Base-by-base conservation (phyloP, 1,140 invertebrate genomes). In the Ectropis grisescens region DNA sequence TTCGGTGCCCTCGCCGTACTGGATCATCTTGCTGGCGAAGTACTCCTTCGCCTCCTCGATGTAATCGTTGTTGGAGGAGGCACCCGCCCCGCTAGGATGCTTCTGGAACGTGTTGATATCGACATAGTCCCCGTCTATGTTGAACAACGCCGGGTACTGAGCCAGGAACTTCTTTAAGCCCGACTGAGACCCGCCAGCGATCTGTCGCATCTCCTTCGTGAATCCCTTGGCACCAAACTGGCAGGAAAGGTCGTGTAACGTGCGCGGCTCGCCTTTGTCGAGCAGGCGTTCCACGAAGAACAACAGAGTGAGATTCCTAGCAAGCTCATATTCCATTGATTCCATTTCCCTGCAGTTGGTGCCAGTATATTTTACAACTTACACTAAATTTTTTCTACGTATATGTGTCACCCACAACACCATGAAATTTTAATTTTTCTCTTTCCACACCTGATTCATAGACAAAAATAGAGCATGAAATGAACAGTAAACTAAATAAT, bases 221-320 rank as follows among this genome's bases (percentile, higher is more conserved):
- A 97, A 97, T 32, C 94, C 94, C 82, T 96, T 96, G 39, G 94
- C 94, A 57, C 95, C 95, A 82, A 97, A 97, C 81, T 97, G 95
- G 83, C 96, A 98, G 64, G 93, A 96, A 37, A 98, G 86, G 84
- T 98, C 96, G 79, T 98, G 96, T 46, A 98, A 85, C 27, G 95
- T 97, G 65, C 96, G 88, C 37, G 94, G 93, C 72, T 94, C 94
- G 41, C 92, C 91, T 83, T 96, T 97, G 72, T 97, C 95, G 85
- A 98, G 87, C 34, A 98, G 84, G 65, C 94, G 90, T 82, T 98
- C 96, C 58, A 98, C 90, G 82, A 98, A 98, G 82, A 98, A 98
- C 53, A 98, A 86, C 41, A 98, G 85, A 37, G 96, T 98, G 87
- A 95, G 90, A 71, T 98, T 97, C 65, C 94, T 86, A 47, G 94